Evolutionary conservation across 2,113 vertebrate species (phyloP).

Genomic region (Lynx canadensis): DNA sequence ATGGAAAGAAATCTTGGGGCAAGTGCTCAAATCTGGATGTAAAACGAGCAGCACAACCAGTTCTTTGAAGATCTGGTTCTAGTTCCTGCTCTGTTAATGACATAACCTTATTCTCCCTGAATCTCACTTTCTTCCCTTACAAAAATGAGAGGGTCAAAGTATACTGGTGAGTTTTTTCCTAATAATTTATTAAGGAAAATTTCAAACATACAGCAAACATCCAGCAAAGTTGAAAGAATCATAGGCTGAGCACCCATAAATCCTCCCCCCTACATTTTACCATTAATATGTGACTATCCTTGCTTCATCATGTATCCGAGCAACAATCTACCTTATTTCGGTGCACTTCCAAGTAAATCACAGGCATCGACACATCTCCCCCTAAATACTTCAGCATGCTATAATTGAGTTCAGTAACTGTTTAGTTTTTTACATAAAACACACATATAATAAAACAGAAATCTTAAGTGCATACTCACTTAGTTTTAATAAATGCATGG

Average conservation of each 20-base stretch:
- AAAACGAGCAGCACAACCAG: background rate
- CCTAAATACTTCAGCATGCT: background rate
- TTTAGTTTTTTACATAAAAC: background rate
- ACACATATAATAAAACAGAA: background rate
- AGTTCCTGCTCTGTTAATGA: background rate
- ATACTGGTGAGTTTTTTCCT: background rate
- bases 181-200: background rate
- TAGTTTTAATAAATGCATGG: background rate
- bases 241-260: accelerated
- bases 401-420: background rate
- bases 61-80: background rate
- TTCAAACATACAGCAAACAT: background rate
- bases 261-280: background rate
- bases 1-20: background rate
- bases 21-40: background rate
- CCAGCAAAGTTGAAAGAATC: background rate
- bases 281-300: background rate
- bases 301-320: background rate
- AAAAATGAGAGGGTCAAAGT: background rate
- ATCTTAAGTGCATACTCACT: background rate
- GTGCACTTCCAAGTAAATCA: background rate
- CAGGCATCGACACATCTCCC: background rate
- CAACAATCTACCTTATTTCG: background rate
- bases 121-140: background rate
- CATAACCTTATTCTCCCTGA: background rate